These are phyloP conservation scores for Dolichotis patagonum DNA, from an alignment of 2,113 vertebrate genomes.

Conservation along the genomic window DNA sequence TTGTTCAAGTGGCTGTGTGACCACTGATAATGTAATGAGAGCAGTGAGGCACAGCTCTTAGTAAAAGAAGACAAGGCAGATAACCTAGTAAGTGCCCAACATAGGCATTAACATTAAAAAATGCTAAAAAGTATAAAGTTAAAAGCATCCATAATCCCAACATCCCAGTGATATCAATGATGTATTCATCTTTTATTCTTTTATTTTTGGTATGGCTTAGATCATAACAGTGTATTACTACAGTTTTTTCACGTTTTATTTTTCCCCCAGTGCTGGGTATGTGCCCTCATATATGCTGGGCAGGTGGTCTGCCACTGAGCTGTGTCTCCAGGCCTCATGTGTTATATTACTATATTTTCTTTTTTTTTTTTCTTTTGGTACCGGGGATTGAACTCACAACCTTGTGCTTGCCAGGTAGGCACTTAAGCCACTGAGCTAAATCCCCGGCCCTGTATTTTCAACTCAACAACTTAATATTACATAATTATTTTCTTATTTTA, in stretches of 20 bases:
- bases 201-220: conserved; percentile 45
- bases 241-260: neutral
- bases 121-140: conserved; percentile 43
- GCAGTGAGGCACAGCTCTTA: neutral
- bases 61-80: conserved; percentile 12
- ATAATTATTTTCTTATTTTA: neutral
- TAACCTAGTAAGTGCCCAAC: neutral
- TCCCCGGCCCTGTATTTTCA: neutral
- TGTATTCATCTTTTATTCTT: conserved; percentile 44
- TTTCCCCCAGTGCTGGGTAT: neutral
- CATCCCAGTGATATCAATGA: neutral
- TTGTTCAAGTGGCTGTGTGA: neutral
- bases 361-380: too few species aligned
- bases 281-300: neutral
- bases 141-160: neutral
- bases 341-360: neutral
- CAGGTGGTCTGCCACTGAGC: neutral
- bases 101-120: conserved; percentile 33
- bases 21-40: neutral
- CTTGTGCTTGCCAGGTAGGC: too few species aligned
- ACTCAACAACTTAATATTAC: neutral
- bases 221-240: neutral
- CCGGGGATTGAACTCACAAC: too few species aligned
- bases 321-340: neutral
- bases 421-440: neutral